A percentile compares a stretch with the other conserved stretches of the same genome.
phyloP scores from a whole-genome alignment of 1,140 invertebrate species.

The Cydia strobilella region DNA sequence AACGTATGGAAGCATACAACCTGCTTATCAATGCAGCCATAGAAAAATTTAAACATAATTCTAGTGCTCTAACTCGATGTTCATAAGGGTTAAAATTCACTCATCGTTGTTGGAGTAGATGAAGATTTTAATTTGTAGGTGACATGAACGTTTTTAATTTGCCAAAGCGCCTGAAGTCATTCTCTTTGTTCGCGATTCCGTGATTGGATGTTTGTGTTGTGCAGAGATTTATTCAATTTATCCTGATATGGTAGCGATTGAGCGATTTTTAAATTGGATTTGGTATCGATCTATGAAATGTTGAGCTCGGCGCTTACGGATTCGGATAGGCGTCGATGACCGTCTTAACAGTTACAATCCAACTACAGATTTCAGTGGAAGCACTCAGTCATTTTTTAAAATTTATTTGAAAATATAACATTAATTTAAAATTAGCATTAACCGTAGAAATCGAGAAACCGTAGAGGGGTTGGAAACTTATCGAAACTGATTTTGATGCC shows the following conservation, averaged over 20 bases:
- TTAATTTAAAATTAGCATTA: too few relatives aligned
- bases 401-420: too few relatives aligned
- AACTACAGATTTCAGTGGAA: too few relatives aligned
- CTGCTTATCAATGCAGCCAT: constrained; percentile 12
- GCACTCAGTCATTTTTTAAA: too few relatives aligned
- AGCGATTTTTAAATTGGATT: constrained; percentile 23
- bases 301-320: neutral
- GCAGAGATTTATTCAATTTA: constrained; percentile 25
- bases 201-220: constrained; percentile 28
- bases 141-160: constrained; percentile 31
- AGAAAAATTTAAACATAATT: neutral
- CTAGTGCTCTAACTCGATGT: neutral
- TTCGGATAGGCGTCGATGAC: neutral
- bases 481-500: too few relatives aligned
- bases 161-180: constrained; percentile 26
- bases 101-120: neutral
- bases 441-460: too few relatives aligned
- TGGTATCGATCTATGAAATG: neutral
- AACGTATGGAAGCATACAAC: neutral
- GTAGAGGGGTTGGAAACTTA: too few relatives aligned
- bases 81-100: neutral
- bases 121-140: neutral
- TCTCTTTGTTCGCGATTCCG: constrained; percentile 15
- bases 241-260: constrained; percentile 9
- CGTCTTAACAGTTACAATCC: too few relatives aligned